A percentile compares a stretch with the other conserved stretches of the same genome.
These are phyloP conservation scores for Dissostichus mawsoni DNA, from an alignment of 2,113 vertebrate species.

Conservation along the genomic window DNA sequence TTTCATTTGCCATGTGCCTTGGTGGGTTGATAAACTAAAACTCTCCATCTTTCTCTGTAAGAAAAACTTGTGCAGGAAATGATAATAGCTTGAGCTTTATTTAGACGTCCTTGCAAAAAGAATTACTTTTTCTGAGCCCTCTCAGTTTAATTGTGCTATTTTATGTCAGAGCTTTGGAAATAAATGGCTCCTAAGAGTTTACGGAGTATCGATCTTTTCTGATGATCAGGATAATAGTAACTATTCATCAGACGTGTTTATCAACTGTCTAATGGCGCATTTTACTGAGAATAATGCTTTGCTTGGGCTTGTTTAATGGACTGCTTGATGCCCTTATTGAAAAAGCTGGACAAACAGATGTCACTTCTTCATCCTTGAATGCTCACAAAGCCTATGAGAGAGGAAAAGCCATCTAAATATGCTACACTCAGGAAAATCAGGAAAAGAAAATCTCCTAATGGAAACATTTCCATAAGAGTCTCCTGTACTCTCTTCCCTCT, in stretches of 20 bases:
- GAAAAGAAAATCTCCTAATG: background rate
- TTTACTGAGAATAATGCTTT: constrained; percentile 28
- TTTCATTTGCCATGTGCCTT: constrained; percentile 51
- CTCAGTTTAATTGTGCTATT: constrained; percentile 1
- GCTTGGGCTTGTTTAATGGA: background rate
- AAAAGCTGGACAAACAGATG: constrained; percentile 2
- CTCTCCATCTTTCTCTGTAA: background rate
- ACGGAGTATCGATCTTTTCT: constrained; percentile 23
- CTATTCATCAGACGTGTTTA: constrained; percentile 9
- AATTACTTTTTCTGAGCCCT: background rate
- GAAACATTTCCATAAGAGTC: too few species aligned
- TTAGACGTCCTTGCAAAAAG: constrained; percentile 9
- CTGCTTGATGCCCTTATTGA: constrained; percentile 1
- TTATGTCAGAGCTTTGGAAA: background rate
- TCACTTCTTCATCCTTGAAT: background rate
- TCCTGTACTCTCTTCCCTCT: background rate
- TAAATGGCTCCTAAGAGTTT: background rate
- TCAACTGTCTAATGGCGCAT: constrained; percentile 18
- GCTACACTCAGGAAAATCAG: background rate
- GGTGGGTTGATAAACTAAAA: constrained; percentile 28
- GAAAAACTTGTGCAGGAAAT: constrained; percentile 10
- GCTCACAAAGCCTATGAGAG: background rate
- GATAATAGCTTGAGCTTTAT: constrained; percentile 9
- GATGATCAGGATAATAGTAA: background rate
- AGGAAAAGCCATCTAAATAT: background rate